These are phyloP conservation scores for Volucella bombylans DNA, from an alignment of 2,888 invertebrate genomes.

Conservation along the genomic window DNA sequence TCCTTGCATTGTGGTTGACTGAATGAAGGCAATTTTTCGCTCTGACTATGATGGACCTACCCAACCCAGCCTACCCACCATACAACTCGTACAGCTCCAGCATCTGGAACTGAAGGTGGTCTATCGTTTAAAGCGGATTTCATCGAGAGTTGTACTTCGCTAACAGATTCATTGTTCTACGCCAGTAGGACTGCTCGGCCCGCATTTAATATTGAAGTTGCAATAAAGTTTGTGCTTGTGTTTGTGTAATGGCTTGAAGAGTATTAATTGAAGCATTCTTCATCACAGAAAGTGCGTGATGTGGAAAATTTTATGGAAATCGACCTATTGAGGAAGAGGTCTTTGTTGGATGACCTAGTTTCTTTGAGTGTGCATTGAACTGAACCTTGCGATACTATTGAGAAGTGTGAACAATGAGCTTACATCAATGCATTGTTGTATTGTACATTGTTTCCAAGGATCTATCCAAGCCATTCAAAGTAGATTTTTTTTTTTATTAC, in stretches of 20 bases:
- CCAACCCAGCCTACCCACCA: too few species aligned
- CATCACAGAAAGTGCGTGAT: not conserved
- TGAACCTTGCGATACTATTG: too few species aligned
- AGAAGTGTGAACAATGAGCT: too few species aligned
- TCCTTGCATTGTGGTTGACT: slow-evolving; percentile 38
- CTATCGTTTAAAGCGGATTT: slow-evolving; percentile 52
- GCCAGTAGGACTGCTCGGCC: not conserved
- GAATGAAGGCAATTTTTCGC: slow-evolving; percentile 14
- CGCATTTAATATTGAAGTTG: slow-evolving; percentile 19
- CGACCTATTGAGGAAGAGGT: too few species aligned
- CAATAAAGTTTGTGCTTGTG: not conserved
- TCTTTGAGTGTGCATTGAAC: too few species aligned
- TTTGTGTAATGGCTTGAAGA: not conserved
- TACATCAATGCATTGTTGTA: too few species aligned
- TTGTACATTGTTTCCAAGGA: too few species aligned
- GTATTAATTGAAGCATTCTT: slow-evolving; percentile 40
- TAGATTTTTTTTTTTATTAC: too few species aligned
- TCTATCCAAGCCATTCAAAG: too few species aligned
- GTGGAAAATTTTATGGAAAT: too few species aligned
- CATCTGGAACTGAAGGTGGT: slow-evolving; percentile 28
- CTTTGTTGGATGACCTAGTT: too few species aligned
- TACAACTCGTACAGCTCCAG: not conserved
- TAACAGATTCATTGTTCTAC: slow-evolving; percentile 19
- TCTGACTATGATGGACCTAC: too few species aligned
- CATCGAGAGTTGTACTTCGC: slow-evolving; percentile 30